Evolutionary conservation across 2,113 vertebrate genomes (phyloP).

Genomic region (Lichenostomus cassidix): DNA sequence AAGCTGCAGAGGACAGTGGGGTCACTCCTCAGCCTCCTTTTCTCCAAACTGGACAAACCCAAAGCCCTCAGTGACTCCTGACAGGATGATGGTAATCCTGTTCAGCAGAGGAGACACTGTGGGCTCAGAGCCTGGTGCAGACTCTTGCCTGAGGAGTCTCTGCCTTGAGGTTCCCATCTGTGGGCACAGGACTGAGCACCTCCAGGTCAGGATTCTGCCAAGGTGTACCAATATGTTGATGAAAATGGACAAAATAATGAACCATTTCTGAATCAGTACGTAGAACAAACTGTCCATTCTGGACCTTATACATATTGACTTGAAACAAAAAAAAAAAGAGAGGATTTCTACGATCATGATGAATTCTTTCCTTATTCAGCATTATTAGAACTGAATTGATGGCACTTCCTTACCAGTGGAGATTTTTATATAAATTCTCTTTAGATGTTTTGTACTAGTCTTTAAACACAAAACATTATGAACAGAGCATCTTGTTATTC

Average conservation of each 20-base stretch:
- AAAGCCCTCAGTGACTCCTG: fast-evolving
- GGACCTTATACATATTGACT: neutral
- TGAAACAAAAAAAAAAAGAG: neutral
- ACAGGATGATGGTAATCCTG: neutral
- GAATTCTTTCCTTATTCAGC: neutral
- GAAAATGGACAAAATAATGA: neutral
- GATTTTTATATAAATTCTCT: neutral
- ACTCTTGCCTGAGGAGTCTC: neutral
- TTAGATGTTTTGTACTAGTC: neutral
- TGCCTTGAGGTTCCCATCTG: fast-evolving
- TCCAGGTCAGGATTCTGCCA: neutral
- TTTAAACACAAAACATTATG: neutral
- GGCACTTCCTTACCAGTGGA: neutral
- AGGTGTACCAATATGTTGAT: fast-evolving
- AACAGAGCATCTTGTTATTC: slow-evolving; percentile 9
- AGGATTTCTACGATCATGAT: neutral
- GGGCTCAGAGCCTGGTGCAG: neutral
- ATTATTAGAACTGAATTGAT: neutral
- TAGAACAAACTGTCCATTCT: neutral
- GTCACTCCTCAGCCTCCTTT: neutral
- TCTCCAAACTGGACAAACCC: neutral
- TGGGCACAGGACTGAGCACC: fast-evolving
- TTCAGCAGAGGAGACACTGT: fast-evolving
- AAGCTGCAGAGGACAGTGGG: neutral
- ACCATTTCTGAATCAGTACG: neutral